These are phyloP conservation scores for Erynnis tages DNA, from an alignment of 2,888 invertebrate genomes.

Conservation along the genomic window DNA sequence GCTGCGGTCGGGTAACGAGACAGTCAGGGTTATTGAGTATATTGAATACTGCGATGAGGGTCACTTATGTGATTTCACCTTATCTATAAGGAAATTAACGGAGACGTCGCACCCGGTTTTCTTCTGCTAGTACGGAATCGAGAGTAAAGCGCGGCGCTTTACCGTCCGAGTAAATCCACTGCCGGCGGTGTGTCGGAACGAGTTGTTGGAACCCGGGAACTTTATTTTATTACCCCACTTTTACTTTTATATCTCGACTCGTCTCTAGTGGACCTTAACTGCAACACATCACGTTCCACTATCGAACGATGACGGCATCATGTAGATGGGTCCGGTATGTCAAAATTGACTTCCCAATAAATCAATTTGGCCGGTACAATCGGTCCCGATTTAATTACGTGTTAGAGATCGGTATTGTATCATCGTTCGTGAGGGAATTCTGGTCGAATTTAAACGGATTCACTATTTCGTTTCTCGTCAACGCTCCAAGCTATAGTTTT, in stretches of 20 bases:
- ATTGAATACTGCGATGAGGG: neutral
- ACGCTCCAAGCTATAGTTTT: no score
- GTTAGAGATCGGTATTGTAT: conserved; percentile 17
- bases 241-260: conserved; percentile 57
- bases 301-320: conserved; percentile 4
- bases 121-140: conserved; percentile 6
- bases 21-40: neutral
- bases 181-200: conserved; percentile 48
- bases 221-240: conserved; percentile 68
- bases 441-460: neutral
- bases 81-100: conserved; percentile 6
- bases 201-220: conserved; percentile 49
- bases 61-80: neutral
- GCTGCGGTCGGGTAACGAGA: neutral
- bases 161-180: conserved; percentile 56
- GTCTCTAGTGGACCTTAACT: conserved; percentile 22
- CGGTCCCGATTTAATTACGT: conserved; percentile 14
- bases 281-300: conserved; percentile 11
- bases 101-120: neutral
- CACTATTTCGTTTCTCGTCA: neutral
- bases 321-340: neutral
- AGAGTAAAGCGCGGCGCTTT: conserved; percentile 34
- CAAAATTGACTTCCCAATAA: conserved; percentile 23
- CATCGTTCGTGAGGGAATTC: conserved; percentile 15
- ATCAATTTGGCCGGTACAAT: conserved; percentile 15